Percentiles rank a stretch among this genome's conserved stretches.
phyloP scores from a whole-genome alignment of 1,140 invertebrate genomes.

The Drosophila nasuta region DNA sequence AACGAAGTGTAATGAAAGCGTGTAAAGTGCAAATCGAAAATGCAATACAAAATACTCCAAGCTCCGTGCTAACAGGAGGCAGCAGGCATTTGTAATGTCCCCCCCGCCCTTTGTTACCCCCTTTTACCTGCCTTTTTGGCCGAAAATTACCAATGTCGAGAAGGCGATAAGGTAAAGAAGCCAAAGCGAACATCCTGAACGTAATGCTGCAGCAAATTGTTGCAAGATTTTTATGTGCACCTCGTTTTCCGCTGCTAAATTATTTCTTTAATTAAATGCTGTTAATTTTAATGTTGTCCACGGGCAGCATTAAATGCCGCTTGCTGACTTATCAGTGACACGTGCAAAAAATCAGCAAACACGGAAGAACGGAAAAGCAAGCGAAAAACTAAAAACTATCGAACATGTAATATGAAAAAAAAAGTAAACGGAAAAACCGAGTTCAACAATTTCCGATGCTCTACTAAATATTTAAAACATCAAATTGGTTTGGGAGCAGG shows the following conservation, averaged over 20 bases:
- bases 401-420: neutral
- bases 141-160: conserved; percentile 75
- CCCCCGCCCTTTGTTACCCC: neutral
- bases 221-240: conserved; percentile 19
- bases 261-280: conserved; percentile 78
- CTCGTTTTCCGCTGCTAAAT: conserved; percentile 47
- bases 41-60: conserved; percentile 71
- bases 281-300: conserved; percentile 66
- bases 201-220: conserved; percentile 41
- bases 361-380: neutral
- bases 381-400: neutral
- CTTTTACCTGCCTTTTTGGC: conserved; percentile 43
- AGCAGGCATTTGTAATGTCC: conserved; percentile 44
- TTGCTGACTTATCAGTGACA: conserved; percentile 38
- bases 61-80: conserved; percentile 26
- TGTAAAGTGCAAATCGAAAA: conserved; percentile 83
- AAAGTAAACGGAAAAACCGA: neutral
- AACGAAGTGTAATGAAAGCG: conserved; percentile 82
- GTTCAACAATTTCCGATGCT: conserved; percentile 16
- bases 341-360: conserved; percentile 26
- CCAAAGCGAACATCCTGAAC: conserved; percentile 56
- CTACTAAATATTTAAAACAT: conserved; percentile 24
- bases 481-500: neutral
- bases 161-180: conserved; percentile 59
- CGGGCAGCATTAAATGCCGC: conserved; percentile 44